Percentiles rank a stretch among this genome's conserved stretches.
Conservation (phyloP, 2,113 vertebrate species). For the Apodemus speciosus region DNA sequence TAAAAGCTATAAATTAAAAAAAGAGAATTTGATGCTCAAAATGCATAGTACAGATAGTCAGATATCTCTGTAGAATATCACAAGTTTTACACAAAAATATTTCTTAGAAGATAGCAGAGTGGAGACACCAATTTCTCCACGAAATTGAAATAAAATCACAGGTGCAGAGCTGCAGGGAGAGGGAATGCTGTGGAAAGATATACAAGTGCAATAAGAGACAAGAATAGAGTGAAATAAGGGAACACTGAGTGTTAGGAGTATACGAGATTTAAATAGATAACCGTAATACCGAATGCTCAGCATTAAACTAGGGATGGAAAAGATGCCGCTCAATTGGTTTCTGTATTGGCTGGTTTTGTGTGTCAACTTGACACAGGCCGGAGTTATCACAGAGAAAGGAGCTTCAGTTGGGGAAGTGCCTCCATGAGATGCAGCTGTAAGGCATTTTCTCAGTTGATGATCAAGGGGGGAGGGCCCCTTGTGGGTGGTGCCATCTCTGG, state of each 20-base stretch:
- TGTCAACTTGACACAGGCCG: no score
- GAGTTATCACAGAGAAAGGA: no score
- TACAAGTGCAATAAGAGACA: background rate
- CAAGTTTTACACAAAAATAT: conserved; percentile 26
- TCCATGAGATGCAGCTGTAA: no score
- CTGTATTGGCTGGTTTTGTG: no score
- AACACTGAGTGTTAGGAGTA: background rate
- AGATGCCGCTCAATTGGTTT: background rate
- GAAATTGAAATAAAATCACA: background rate
- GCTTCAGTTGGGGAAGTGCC: no score
- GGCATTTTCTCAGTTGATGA: no score
- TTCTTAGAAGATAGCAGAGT: background rate
- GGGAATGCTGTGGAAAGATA: background rate
- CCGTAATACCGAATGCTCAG: background rate
- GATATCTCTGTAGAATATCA: background rate
- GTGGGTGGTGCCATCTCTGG: no score
- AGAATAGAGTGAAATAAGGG: background rate
- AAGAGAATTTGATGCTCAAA: conserved; percentile 2
- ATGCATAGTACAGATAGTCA: background rate
- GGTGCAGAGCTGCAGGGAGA: background rate
- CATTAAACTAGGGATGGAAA: background rate
- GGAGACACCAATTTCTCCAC: background rate
- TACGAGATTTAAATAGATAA: background rate
- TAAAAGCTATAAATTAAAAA: conserved; percentile 28
- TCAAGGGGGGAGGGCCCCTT: no score